phyloP scores from a whole-genome alignment of 2,888 invertebrate genomes.

The Andrena flavipes region DNA sequence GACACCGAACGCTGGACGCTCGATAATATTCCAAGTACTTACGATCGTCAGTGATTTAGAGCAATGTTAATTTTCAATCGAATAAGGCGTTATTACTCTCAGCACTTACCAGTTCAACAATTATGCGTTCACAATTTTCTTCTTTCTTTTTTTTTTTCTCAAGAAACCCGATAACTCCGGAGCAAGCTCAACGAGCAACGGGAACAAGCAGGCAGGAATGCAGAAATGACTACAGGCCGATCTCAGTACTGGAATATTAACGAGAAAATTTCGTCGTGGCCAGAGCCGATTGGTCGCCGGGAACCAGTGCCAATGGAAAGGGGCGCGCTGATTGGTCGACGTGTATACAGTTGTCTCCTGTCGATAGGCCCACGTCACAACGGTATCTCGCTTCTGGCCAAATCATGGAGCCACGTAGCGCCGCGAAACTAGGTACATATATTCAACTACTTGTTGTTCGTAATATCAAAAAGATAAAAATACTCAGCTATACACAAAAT shows the following conservation, averaged over 20 bases:
- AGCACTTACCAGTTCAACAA: conserved; percentile 40
- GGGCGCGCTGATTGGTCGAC: conserved; percentile 86
- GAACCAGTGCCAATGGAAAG: conserved; percentile 79
- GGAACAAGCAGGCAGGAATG: conserved; percentile 69
- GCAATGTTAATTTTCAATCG: not conserved
- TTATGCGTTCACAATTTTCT: conserved; percentile 5
- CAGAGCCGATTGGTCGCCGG: conserved; percentile 86
- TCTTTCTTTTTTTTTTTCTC: not conserved
- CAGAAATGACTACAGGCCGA: conserved; percentile 79
- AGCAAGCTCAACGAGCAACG: conserved; percentile 55
- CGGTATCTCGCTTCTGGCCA: conserved; percentile 52
- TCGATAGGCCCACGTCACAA: conserved; percentile 90
- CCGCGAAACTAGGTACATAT: conserved; percentile 32
- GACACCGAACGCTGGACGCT: not conserved
- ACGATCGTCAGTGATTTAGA: not conserved
- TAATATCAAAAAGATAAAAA: not conserved
- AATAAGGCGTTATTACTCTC: not conserved
- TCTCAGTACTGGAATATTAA: conserved; percentile 81
- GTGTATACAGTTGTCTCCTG: conserved; percentile 86
- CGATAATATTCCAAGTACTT: not conserved
- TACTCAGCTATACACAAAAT: not conserved
- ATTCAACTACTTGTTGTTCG: not conserved
- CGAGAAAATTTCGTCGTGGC: conserved; percentile 87
- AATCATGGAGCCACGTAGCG: conserved; percentile 23
- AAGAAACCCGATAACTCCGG: conserved; percentile 31